phyloP scores from a whole-genome alignment of 2,113 vertebrate species.

The Rhodinocichla rosea region DNA sequence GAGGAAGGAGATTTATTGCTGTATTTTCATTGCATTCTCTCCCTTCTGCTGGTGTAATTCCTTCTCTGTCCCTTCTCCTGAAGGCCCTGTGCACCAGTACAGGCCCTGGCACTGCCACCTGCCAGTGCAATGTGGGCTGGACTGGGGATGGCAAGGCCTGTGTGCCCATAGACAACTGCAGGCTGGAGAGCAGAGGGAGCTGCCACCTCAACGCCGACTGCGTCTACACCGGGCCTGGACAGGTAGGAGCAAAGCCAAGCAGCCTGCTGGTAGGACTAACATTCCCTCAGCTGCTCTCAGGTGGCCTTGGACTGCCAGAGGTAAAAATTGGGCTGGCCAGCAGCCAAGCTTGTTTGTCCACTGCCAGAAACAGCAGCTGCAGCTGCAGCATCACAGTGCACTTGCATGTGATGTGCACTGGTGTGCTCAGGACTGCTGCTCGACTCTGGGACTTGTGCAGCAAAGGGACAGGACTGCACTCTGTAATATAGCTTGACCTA shows the following conservation, averaged over 20 bases:
- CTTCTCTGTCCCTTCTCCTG: not conserved
- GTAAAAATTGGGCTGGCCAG: not conserved
- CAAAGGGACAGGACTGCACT: not conserved
- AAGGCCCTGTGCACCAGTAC: conserved; percentile 84
- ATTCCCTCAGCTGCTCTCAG: not conserved
- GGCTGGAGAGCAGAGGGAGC: conserved; percentile 76
- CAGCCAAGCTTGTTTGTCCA: not conserved
- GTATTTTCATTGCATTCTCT: not conserved
- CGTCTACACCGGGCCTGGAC: conserved; percentile 80
- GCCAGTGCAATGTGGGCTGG: conserved; percentile 87
- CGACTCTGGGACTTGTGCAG: not conserved
- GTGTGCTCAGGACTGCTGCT: not conserved
- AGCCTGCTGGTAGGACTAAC: not conserved
- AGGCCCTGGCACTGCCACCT: conserved; percentile 72
- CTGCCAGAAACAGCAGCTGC: not conserved
- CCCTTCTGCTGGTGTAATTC: not conserved
- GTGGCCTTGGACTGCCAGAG: not conserved
- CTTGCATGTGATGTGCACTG: not conserved
- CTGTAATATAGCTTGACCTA: no score
- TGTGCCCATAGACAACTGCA: conserved; percentile 85
- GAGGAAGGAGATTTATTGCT: not conserved
- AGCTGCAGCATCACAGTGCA: not conserved
- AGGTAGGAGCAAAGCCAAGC: conserved; percentile 74
- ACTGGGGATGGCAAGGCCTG: conserved; percentile 86
- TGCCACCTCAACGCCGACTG: conserved; percentile 86